phyloP scores from a whole-genome alignment of 2,113 vertebrate genomes.

The Struthidea cinerea region DNA sequence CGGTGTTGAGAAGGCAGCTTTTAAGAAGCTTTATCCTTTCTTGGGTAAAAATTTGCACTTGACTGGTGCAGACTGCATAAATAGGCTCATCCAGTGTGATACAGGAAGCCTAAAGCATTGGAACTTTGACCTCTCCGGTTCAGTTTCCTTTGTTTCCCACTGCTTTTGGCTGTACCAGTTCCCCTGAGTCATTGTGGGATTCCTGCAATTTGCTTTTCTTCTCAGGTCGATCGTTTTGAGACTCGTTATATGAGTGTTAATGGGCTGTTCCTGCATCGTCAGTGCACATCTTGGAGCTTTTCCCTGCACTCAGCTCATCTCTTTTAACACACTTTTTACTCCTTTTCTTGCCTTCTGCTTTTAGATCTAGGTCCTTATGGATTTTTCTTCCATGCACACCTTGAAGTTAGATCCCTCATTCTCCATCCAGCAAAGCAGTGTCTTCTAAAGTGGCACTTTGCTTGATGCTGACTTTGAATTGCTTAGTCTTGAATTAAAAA shows the following conservation, averaged over 20 bases:
- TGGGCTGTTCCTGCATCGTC: not conserved
- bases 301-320: not conserved
- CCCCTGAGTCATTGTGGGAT: not conserved
- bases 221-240: not conserved
- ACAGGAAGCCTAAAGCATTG: not conserved
- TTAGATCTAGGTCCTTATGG: not conserved
- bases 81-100: not conserved
- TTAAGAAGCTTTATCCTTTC: not conserved
- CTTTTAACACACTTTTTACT: not conserved
- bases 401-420: not conserved
- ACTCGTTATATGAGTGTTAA: not conserved
- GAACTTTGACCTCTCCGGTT: not conserved
- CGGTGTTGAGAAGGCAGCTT: not conserved
- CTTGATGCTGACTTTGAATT: not conserved
- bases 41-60: not conserved
- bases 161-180: not conserved
- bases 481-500: not conserved
- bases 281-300: not conserved
- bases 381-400: not conserved
- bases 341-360: not conserved
- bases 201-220: not conserved
- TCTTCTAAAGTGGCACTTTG: not conserved
- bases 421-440: not conserved
- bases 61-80: not conserved
- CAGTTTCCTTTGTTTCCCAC: not conserved